Evolutionary conservation across 2,797 vertebrate species (phyloP), one percentile per base, ranked within the genome.

Genomic region (Epinephelus awoara): DNA sequence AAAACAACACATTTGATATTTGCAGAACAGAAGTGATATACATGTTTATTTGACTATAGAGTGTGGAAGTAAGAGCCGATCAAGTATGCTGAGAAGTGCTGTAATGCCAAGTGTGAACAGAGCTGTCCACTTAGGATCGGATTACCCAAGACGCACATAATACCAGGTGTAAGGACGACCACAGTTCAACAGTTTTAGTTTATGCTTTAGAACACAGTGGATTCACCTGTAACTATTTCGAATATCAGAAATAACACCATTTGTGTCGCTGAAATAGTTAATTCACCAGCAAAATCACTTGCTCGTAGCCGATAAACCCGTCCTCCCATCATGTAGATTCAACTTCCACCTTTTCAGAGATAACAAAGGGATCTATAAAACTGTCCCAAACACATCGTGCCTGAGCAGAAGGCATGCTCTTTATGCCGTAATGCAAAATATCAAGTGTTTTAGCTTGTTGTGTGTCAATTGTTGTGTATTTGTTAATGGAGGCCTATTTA

Each of bases 361-460:
- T 0, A 15, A 34, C 34, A 2, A 1, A 11, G 3, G 44, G 61
- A 38, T 56, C 49, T 76, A 34, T 40, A 1, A 50, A 63, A 57
- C 10, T 44, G 44, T 34, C 34, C n/a, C 9, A 0, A 44, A 19
- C 6, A 19, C 5, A 4, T 7, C 29, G 83, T 85, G 85, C 77
- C 77, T 81, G 11, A 65, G 47, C 0, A 5, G 3, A 11, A 40
- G 34, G n/a, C n/a, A n/a, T 19, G 13, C 46, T 44, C 38, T 15
- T 21, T 38, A 25, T 40, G 67, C 82, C 86, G 83, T 79, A 72
- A 61, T 47, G 6, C 19, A 64, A 34, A 61, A 51, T 67, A 47
- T 8, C n/a, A 52, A 80, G 38, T 55, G 15, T 59, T 75, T 66
- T 18, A 44, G 47, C 9, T 57, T 57, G 25, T 70, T 40, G 40